These are phyloP conservation scores for Crambe crambe DNA, from an alignment of 37 sponge, comb jelly and placozoan species.

Conservation along the genomic window DNA sequence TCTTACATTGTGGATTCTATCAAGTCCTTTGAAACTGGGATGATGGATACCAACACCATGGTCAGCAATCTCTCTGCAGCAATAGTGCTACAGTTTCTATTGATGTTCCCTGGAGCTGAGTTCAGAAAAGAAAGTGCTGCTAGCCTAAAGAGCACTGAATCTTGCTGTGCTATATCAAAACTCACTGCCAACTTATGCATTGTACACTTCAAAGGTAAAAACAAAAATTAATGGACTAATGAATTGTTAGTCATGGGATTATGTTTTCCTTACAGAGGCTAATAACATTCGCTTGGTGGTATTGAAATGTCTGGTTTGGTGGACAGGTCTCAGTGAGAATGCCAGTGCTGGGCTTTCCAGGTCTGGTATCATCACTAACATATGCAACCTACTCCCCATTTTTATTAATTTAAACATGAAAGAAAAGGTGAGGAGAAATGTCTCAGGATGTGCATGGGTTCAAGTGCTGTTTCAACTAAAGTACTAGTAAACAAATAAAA, in stretches of 20 bases:
- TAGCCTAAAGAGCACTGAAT: neutral
- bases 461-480: no score
- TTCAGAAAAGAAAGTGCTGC: neutral
- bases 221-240: no score
- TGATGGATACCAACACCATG: neutral
- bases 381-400: neutral
- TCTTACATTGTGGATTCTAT: neutral
- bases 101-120: neutral
- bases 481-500: no score
- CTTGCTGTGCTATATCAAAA: neutral
- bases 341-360: slow-evolving; percentile 4
- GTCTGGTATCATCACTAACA: neutral
- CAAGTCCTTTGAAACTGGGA: neutral
- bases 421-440: neutral
- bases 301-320: neutral
- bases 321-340: slow-evolving; percentile 4
- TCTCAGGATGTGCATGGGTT: no score
- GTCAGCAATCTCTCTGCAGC: slow-evolving; percentile 7
- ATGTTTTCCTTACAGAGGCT: neutral
- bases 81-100: neutral
- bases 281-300: neutral
- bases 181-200: neutral
- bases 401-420: neutral
- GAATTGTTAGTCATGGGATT: no score
- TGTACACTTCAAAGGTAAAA: neutral